A percentile compares a stretch with the other conserved stretches of the same genome.
phyloP scores from a whole-genome alignment of 2,113 vertebrate genomes.

The Periophthalmus modestus region DNA sequence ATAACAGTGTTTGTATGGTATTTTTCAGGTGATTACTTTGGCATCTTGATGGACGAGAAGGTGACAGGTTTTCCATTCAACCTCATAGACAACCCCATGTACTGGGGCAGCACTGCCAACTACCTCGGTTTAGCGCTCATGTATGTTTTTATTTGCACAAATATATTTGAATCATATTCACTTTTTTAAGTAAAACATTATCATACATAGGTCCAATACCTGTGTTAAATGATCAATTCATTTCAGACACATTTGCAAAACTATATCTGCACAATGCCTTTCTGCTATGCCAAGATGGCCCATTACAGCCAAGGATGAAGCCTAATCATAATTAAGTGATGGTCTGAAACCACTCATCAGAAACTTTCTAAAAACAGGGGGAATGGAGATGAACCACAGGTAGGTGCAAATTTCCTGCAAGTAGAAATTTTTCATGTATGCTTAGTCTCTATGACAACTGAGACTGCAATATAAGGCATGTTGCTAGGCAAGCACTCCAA shows the following conservation, averaged over 20 bases:
- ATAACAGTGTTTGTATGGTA: constrained; percentile 10
- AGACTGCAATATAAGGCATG: constrained; percentile 15
- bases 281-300: not conserved
- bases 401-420: constrained; percentile 33
- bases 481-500: constrained; percentile 54
- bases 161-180: not conserved
- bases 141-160: constrained; percentile 79
- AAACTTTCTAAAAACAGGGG: not conserved
- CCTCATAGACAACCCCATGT: constrained; percentile 92
- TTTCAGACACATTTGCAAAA: not conserved
- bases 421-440: constrained; percentile 38
- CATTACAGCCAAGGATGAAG: not conserved
- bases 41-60: constrained; percentile 90
- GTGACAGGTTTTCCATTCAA: constrained; percentile 91
- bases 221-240: not conserved
- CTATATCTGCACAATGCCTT: not conserved
- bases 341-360: too few species aligned
- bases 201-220: too few species aligned
- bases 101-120: constrained; percentile 92
- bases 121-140: constrained; percentile 93
- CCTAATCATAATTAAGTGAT: not conserved
- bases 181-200: not conserved
- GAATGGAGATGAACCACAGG: not conserved
- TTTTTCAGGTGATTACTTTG: constrained; percentile 91
- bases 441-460: constrained; percentile 63